Evolutionary conservation across 2,113 vertebrate species (phyloP).

Genomic region (Tetrax tetrax): DNA sequence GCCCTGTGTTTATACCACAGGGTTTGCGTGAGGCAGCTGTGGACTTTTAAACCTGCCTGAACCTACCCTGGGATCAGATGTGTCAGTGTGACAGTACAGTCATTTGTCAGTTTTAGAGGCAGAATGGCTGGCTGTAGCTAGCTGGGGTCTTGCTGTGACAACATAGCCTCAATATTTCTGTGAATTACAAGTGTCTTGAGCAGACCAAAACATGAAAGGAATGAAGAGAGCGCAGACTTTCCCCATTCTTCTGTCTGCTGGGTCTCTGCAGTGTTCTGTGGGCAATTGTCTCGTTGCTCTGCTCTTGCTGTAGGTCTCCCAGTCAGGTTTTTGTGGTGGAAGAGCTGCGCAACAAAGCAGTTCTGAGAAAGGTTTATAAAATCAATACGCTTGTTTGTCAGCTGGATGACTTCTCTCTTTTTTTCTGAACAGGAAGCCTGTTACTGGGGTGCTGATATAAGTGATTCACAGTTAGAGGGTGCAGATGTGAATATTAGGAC

Average conservation of each 20-base stretch:
- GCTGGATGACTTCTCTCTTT: not conserved
- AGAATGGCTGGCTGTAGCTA: not conserved
- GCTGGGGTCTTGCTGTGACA: not conserved
- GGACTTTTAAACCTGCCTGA: not conserved
- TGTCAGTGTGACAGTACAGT: not conserved
- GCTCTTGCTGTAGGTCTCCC: not conserved
- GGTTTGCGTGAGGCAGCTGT: not conserved
- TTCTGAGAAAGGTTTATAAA: not conserved
- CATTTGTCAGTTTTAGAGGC: not conserved
- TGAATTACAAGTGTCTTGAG: not conserved
- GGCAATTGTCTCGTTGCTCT: too few species aligned
- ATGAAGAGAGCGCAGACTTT: not conserved
- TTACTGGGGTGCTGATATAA: slow-evolving; percentile 86
- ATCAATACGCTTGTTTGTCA: not conserved
- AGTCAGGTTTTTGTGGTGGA: not conserved
- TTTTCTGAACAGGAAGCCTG: slow-evolving; percentile 72
- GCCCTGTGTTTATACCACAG: not conserved
- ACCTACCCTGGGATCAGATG: fast-evolving
- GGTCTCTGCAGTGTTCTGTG: not conserved
- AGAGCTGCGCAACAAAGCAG: not conserved
- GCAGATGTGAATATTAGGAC: slow-evolving; percentile 80
- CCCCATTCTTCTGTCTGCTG: not conserved
- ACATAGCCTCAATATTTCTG: not conserved
- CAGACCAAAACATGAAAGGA: not conserved
- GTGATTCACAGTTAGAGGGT: slow-evolving; percentile 81